Conservation (phyloP, 2,797 vertebrate species). For the Lepidocolaptes lacrymiger region DNA sequence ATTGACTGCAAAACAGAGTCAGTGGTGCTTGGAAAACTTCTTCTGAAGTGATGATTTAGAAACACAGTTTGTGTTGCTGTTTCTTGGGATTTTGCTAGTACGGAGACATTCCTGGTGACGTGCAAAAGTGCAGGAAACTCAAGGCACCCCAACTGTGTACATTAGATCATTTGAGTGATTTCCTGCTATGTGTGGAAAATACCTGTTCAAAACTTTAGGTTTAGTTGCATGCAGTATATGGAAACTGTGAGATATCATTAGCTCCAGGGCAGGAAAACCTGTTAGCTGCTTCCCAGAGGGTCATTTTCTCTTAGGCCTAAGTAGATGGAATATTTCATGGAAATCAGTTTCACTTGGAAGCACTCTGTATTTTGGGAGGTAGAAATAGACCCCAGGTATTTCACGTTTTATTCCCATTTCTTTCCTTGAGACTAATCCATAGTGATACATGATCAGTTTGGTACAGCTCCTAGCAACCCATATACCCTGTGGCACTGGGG, state of each 20-base stretch:
- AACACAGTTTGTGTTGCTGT: not conserved
- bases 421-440: not conserved
- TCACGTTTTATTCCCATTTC: not conserved
- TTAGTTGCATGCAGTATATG: not conserved
- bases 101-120: not conserved
- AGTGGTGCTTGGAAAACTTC: not conserved
- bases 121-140: not conserved
- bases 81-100: not conserved
- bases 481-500: not conserved
- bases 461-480: not conserved
- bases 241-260: not conserved
- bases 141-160: not conserved
- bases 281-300: not conserved
- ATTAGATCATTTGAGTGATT: not conserved
- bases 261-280: not conserved
- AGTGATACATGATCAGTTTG: not conserved
- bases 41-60: not conserved
- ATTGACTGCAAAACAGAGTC: not conserved
- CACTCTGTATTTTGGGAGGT: not conserved
- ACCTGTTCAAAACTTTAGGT: not conserved
- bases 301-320: not conserved
- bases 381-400: not conserved
- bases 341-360: not conserved
- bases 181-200: not conserved
- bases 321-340: not conserved